A percentile compares a stretch with the other conserved stretches of the same genome.
Conservation (phyloP, 2,113 vertebrate genomes). For the Rhinopithecus roxellana region DNA sequence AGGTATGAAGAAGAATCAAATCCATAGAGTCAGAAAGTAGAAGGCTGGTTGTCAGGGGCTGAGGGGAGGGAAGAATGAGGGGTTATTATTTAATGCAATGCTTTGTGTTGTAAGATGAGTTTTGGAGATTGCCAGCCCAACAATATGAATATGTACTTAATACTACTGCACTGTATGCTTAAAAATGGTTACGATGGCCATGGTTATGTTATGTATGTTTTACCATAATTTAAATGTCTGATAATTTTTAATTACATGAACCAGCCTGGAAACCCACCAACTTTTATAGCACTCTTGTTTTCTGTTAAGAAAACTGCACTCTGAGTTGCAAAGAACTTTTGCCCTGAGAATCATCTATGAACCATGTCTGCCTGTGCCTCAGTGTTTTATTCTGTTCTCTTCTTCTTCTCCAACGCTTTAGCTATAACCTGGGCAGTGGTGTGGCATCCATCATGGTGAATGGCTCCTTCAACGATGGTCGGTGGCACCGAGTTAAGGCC, state of each 20-base stretch:
- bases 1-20: background rate
- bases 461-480: conserved; percentile 92
- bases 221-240: background rate
- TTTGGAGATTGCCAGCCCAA: background rate
- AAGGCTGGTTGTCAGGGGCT: background rate
- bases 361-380: background rate
- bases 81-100: background rate
- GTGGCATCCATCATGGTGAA: conserved; percentile 88
- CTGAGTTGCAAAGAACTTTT: background rate
- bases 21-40: background rate
- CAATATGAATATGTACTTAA: background rate
- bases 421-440: conserved; percentile 96
- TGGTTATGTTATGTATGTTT: background rate
- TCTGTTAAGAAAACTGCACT: background rate
- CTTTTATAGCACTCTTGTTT: background rate
- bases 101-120: background rate
- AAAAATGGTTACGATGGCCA: background rate
- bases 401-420: conserved; percentile 56
- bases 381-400: background rate
- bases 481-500: conserved; percentile 96
- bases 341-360: background rate
- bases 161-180: background rate
- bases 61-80: fast-evolving
- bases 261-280: background rate
- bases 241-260: background rate